These are phyloP conservation scores for Cotesia congregata DNA, from an alignment of 2,888 invertebrate species.

Conservation along the genomic window DNA sequence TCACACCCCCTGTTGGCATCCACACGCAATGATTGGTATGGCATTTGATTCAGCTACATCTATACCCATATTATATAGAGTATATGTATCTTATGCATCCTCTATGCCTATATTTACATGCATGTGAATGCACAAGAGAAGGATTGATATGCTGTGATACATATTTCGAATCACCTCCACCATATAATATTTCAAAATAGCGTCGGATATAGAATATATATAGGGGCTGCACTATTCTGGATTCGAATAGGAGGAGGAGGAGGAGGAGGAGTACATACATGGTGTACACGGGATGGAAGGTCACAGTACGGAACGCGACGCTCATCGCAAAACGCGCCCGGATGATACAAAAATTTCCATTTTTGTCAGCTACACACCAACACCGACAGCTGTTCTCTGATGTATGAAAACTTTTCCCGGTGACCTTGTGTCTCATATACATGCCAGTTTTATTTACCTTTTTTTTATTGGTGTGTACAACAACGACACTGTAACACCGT, in stretches of 20 bases:
- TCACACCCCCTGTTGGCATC: slow-evolving; percentile 19
- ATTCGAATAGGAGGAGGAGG: too few relatives aligned
- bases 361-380: slow-evolving; percentile 28
- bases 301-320: neutral
- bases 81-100: neutral
- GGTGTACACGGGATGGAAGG: slow-evolving; percentile 47
- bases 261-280: neutral
- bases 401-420: slow-evolving; percentile 24
- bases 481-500: slow-evolving; percentile 26
- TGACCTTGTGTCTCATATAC: slow-evolving; percentile 33
- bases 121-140: neutral
- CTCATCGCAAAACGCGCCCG: neutral
- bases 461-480: slow-evolving; percentile 27
- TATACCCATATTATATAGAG: neutral
- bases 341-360: slow-evolving; percentile 26
- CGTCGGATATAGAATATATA: neutral
- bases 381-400: slow-evolving; percentile 21
- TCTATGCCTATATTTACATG: neutral
- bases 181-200: neutral
- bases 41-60: slow-evolving; percentile 9
- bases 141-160: slow-evolving; percentile 16
- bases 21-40: slow-evolving; percentile 6
- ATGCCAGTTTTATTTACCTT: slow-evolving; percentile 24
- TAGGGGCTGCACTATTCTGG: too few relatives aligned
- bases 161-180: neutral